A percentile compares a stretch with the other conserved stretches of the same genome.
Conservation (phyloP, 2,113 vertebrate genomes). For the Chrysochloris asiatica region DNA sequence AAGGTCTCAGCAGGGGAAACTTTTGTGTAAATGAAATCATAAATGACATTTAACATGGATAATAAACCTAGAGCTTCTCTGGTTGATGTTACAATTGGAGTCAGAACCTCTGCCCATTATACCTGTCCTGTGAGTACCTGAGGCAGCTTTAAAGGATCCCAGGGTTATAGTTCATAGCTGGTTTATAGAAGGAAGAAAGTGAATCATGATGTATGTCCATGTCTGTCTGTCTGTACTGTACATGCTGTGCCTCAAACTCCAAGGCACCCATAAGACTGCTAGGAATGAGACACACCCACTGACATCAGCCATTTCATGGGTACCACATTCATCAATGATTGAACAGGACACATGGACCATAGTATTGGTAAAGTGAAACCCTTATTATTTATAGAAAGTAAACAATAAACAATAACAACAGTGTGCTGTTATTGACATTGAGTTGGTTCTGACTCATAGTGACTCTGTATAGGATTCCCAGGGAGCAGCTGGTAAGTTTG, state of each 20-base stretch:
- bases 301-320: background rate
- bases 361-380: background rate
- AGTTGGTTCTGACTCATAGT: too few species aligned
- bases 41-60: background rate
- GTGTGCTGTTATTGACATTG: too few species aligned
- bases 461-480: too few species aligned
- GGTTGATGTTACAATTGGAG: background rate
- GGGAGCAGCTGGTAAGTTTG: too few species aligned
- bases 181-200: background rate
- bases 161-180: background rate
- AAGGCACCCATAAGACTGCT: background rate
- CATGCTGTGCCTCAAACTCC: background rate
- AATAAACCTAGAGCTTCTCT: background rate
- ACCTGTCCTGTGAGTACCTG: background rate
- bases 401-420: background rate
- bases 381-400: background rate
- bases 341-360: background rate
- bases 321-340: background rate
- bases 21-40: background rate
- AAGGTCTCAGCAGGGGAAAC: background rate
- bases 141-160: fast-evolving
- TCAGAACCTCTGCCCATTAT: background rate
- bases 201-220: background rate
- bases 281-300: background rate
- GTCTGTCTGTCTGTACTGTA: background rate